A percentile compares a stretch with the other conserved stretches of the same genome.
Evolutionary conservation across 2,797 vertebrate genomes (phyloP).

Genomic region (Muraenolepis orangiensis): DNA sequence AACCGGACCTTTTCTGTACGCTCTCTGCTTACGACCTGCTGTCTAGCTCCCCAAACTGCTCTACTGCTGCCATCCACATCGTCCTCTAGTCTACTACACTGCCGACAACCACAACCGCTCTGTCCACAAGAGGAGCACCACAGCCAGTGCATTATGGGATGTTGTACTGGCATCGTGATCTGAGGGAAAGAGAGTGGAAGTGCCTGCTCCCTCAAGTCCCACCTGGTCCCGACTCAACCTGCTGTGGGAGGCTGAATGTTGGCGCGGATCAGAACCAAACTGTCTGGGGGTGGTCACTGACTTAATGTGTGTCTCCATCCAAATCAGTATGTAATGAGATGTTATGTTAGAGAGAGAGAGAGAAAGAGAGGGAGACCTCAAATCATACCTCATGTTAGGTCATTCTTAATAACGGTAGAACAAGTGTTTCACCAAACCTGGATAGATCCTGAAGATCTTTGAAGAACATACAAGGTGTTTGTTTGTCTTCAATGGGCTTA

Average conservation of each 20-base stretch:
- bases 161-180: neutral
- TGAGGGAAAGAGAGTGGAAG: neutral
- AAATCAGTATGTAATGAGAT: neutral
- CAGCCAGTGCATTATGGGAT: neutral
- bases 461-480: neutral
- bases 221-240: neutral
- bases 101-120: neutral
- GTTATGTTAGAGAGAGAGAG: neutral
- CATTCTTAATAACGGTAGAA: neutral
- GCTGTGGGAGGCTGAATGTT: neutral
- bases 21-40: too few species aligned
- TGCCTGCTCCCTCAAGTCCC: neutral
- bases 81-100: neutral
- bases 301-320: neutral
- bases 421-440: neutral
- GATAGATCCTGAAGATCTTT: neutral
- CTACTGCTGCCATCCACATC: neutral
- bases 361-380: neutral
- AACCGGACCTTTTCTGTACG: too few species aligned
- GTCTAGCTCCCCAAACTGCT: neutral
- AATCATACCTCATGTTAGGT: neutral
- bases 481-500: neutral
- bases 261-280: neutral
- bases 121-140: neutral
- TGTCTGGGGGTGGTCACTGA: neutral